phyloP scores from a whole-genome alignment of 2,113 vertebrate species.

The Heloderma charlesbogerti region DNA sequence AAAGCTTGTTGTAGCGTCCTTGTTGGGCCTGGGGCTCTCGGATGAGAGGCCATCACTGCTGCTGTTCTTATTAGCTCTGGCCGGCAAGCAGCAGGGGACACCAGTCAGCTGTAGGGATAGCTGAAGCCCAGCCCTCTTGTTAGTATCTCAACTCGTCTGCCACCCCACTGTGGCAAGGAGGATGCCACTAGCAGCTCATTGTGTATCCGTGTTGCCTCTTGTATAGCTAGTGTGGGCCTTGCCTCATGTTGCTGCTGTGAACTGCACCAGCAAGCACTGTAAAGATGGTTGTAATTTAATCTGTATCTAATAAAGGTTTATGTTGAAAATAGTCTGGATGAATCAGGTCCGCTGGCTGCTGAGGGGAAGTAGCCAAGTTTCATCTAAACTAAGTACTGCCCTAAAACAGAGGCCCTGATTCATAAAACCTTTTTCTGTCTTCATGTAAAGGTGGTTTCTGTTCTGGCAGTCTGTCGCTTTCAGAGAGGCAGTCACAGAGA shows the following conservation, averaged over 20 bases:
- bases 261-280: constrained; percentile 48
- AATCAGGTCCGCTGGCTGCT: too few species aligned
- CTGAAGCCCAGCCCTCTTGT: background rate
- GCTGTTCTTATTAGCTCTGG: constrained; percentile 46
- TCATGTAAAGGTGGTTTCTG: too few species aligned
- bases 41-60: constrained; percentile 83
- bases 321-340: background rate
- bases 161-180: background rate
- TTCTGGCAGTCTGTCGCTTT: background rate
- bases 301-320: constrained; percentile 71
- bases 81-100: background rate
- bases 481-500: too few species aligned
- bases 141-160: too few species aligned
- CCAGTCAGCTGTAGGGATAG: background rate
- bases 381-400: background rate
- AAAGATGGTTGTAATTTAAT: constrained; percentile 70
- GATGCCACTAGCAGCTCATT: background rate
- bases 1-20: constrained; percentile 80
- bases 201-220: background rate
- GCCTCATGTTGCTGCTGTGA: constrained; percentile 4
- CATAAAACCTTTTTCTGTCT: background rate
- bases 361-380: background rate
- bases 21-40: constrained; percentile 82
- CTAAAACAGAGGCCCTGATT: background rate
- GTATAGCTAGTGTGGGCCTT: background rate